Evolutionary conservation across 1,140 invertebrate genomes (phyloP), one percentile per base, ranked within the genome.

Genomic region (Heterodera carotae): DNA sequence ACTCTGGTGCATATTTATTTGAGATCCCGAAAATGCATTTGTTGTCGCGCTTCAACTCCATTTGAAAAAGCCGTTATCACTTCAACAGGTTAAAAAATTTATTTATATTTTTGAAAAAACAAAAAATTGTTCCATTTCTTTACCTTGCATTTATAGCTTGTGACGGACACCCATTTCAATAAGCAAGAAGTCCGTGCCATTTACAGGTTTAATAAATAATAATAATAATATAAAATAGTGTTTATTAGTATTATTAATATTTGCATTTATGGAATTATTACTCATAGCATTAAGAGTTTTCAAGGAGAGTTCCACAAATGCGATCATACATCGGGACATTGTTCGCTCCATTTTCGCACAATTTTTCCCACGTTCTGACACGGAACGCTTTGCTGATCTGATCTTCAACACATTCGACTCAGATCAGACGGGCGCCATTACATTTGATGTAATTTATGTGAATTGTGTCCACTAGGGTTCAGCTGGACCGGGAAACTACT

Each of bases 331-430:
- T 22, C 36, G 56, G 33, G 75, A 78, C 60, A 62, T 80, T 36
- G 33, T 78, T 27, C 78, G 77, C 25, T 15, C 22, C 29, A 80
- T 80, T 53, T 78, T 78, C 77, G 34, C 31, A 8, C 39, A 78
- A 39, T 78, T 78, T 22, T 78, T 78, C 56, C 43, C 34, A 10
- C 77, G 77, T 15, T 43, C 75, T 12, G 77, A 78, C 69, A 67
- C 68, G 8, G 77, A 78, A 59, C 77, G 56, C 48, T 78, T 66
- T 43, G 77, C 78, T 18, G 77, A 78, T 56, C 25, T 78, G 25
- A 67, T 78, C 15, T 78, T 78, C 77, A 81, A 66, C 53, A 43
- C 77, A 69, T 67, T 78, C 8, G 68, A 78, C 77, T 25, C 56
- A 12, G 59, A 59, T 29, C 75, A 78, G 15, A 48, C 78, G 12